A percentile compares a stretch with the other conserved stretches of the same genome.
phyloP scores from a whole-genome alignment of 2,888 invertebrate species.

The Drosophila macrospina region DNA sequence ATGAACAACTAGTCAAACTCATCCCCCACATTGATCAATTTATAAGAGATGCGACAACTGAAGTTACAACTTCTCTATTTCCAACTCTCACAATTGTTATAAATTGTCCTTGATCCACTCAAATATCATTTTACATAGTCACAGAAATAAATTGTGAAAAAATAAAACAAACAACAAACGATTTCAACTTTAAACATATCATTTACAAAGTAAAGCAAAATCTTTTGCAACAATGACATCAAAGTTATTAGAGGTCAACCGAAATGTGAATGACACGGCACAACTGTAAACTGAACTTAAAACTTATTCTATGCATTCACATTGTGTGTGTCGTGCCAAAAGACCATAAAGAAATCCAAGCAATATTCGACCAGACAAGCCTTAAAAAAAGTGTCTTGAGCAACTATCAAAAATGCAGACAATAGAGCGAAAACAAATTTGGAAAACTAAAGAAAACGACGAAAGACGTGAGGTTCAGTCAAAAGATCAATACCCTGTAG shows the following conservation, averaged over 20 bases:
- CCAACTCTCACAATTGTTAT: background rate
- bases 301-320: slow-evolving; percentile 20
- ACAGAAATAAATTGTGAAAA: slow-evolving; percentile 2
- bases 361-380: slow-evolving; percentile 17
- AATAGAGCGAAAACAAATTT: slow-evolving; percentile 1
- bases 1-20: background rate
- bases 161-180: background rate
- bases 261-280: slow-evolving; percentile 23
- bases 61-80: background rate
- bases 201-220: slow-evolving; percentile 8
- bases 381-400: slow-evolving; percentile 21
- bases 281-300: slow-evolving; percentile 23
- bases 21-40: slow-evolving; percentile 15
- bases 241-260: slow-evolving; percentile 15
- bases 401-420: slow-evolving; percentile 12
- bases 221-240: slow-evolving; percentile 1
- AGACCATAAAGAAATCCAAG: slow-evolving; percentile 23
- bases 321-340: slow-evolving; percentile 29
- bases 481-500: slow-evolving; percentile 14
- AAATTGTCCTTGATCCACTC: background rate
- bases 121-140: slow-evolving; percentile 9
- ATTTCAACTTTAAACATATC: slow-evolving; percentile 3
- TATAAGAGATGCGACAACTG: background rate
- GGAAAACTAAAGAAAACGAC: background rate
- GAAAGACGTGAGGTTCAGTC: slow-evolving; percentile 16